Percentiles rank a stretch among this genome's conserved stretches.
These are phyloP conservation scores for Erannis defoliaria DNA, from an alignment of 2,888 invertebrate species.

Conservation along the genomic window DNA sequence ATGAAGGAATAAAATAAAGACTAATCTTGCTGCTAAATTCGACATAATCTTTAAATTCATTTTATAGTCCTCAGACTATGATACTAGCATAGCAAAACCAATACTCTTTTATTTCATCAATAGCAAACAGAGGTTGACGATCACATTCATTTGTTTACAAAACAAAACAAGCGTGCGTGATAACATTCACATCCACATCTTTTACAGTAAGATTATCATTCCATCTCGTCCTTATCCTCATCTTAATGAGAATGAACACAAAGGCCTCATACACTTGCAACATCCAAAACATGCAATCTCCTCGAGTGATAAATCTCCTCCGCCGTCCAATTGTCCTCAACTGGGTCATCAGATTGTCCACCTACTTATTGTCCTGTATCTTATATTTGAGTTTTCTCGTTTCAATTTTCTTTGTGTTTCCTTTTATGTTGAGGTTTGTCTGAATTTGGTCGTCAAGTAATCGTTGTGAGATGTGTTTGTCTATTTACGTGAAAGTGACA, in stretches of 20 bases:
- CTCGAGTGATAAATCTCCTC: slow-evolving; percentile 75
- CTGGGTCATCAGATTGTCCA: slow-evolving; percentile 79
- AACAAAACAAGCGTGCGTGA: background rate
- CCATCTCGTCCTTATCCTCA: slow-evolving; percentile 19
- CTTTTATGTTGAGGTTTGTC: slow-evolving; percentile 72
- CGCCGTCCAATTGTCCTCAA: slow-evolving; percentile 79
- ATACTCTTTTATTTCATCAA: no score
- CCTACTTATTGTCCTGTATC: slow-evolving; percentile 72
- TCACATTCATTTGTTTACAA: slow-evolving; percentile 5
- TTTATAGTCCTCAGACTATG: no score
- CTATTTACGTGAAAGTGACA: slow-evolving; percentile 26
- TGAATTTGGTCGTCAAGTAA: slow-evolving; percentile 47
- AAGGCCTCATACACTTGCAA: slow-evolving; percentile 30
- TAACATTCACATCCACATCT: slow-evolving; percentile 11
- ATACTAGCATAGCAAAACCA: no score
- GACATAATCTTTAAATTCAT: no score
- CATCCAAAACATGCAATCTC: slow-evolving; percentile 34
- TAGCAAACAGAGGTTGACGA: background rate
- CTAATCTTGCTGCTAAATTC: no score
- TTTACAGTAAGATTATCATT: slow-evolving; percentile 15
- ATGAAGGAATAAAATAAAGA: no score
- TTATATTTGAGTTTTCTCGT: slow-evolving; percentile 71
- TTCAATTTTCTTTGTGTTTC: slow-evolving; percentile 79
- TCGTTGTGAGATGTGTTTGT: slow-evolving; percentile 25
- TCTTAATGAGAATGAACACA: slow-evolving; percentile 35